Evolutionary conservation across 53 echinoderm and acorn worm genomes (phyloP).

Genomic region (Hippasteria phrygiana): DNA sequence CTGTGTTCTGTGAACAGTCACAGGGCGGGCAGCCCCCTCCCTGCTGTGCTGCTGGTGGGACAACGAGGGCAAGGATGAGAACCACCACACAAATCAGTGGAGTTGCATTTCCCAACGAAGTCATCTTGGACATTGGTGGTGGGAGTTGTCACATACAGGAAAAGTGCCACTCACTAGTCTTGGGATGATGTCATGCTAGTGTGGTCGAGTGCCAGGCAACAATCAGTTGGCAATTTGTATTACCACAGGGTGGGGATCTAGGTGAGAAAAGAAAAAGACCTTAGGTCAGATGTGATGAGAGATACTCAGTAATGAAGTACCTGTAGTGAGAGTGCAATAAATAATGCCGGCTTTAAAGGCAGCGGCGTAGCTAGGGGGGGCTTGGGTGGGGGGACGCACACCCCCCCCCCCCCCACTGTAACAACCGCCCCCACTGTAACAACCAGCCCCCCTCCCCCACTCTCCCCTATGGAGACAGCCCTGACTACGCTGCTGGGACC

Average conservation of each 20-base stretch:
- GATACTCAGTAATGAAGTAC: too few relatives aligned
- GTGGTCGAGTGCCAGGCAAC: background rate
- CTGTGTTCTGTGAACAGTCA: slow-evolving; percentile 56
- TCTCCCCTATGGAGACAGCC: too few relatives aligned
- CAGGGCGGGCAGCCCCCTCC: slow-evolving; percentile 58
- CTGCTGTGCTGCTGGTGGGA: slow-evolving; percentile 70
- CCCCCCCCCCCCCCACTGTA: too few relatives aligned
- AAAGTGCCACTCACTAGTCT: background rate
- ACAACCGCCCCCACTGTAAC: too few relatives aligned
- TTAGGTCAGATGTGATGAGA: too few relatives aligned
- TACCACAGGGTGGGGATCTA: background rate
- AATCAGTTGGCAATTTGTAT: background rate
- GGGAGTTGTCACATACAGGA: background rate
- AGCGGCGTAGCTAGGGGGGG: too few relatives aligned
- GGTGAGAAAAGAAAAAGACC: background rate
- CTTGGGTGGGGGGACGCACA: too few relatives aligned
- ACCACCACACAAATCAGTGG: slow-evolving; percentile 38
- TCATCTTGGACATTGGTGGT: slow-evolving; percentile 38
- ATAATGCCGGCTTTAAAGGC: too few relatives aligned
- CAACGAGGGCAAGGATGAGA: slow-evolving; percentile 63
- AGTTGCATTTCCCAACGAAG: slow-evolving; percentile 8
- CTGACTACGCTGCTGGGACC: too few relatives aligned
- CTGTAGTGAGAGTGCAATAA: too few relatives aligned
- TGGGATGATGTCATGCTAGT: background rate
- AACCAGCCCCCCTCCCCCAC: too few relatives aligned